Evolutionary conservation across 2,888 invertebrate species (phyloP), one percentile per base, ranked within the genome.

Genomic region (Apodemia hepburni): DNA sequence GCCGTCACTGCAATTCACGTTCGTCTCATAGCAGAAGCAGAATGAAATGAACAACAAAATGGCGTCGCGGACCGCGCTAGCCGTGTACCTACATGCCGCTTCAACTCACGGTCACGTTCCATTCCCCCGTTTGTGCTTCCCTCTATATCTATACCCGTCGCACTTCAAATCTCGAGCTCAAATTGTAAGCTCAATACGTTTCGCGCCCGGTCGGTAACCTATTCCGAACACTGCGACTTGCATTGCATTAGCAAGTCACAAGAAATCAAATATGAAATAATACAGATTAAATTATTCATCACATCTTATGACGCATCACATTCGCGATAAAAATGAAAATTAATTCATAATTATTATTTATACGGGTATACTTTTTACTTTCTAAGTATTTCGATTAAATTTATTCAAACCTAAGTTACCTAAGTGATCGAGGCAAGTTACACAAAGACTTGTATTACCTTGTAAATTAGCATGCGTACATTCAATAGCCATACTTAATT

Each of bases 41-140:
- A 29, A 54, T 54, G 27, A 54, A 54, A 54, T 54, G 54, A 54
- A 54, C 54, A 18, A 54, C 54, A 54, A 54, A 54, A 54, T 54
- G 54, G 54, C 54, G 54, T 27, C 54, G 54, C 15, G 12, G 54
- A n/a, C n/a, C n/a, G n/a, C n/a, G n/a, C n/a, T 54, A 29, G 54
- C 51, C 54, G 54, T 15, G 29, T 27, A n/a, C 5, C n/a, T n/a
- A n/a, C n/a, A n/a, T 54, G 54, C 15, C 12, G 54, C 51, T 54
- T 54, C 12, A 27, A 54, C 45, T 54, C 54, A 15, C 12, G 29
- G 54, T 27, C 27, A 27, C 54, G 54, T 54, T 54, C 54, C 54
- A 15, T 54, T 54, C 54, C 54, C 54, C 15, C 12, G 27, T 12
- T 11, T 3, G n/a, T 2, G 15, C 15, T 54, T 7, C 12, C 54